These are phyloP conservation scores for Drosophila rellima DNA, from an alignment of 2,888 invertebrate genomes.

Conservation along the genomic window DNA sequence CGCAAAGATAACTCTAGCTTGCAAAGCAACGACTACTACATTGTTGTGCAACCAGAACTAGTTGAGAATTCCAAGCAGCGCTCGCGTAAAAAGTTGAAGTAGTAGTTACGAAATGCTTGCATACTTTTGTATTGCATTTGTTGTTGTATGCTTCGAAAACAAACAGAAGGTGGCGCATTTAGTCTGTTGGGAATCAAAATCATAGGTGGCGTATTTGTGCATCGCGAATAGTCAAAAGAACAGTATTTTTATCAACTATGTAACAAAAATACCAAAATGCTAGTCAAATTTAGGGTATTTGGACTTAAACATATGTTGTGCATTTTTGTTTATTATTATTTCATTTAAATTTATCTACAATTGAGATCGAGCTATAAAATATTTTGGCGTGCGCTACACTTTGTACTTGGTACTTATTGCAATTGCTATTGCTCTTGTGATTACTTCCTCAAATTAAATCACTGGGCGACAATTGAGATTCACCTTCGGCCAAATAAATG, in stretches of 20 bases:
- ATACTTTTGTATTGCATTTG: constrained; percentile 54
- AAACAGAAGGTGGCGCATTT: background rate
- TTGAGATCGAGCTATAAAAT: constrained; percentile 57
- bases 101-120: constrained; percentile 28
- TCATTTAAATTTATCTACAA: constrained; percentile 3
- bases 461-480: constrained; percentile 93
- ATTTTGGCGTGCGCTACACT: constrained; percentile 42
- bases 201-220: background rate
- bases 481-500: constrained; percentile 95
- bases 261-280: background rate
- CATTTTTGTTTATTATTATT: constrained; percentile 7
- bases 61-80: constrained; percentile 69
- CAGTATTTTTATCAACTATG: background rate
- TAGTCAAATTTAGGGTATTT: constrained; percentile 38
- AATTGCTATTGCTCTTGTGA: background rate
- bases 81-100: constrained; percentile 11
- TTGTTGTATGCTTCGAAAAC: constrained; percentile 8
- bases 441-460: constrained; percentile 87
- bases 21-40: constrained; percentile 37
- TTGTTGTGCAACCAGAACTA: constrained; percentile 36
- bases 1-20: constrained; percentile 89
- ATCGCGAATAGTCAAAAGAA: too few relatives aligned
- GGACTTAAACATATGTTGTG: background rate
- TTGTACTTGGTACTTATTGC: constrained; percentile 65
- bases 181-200: background rate